Percentiles rank a stretch among this genome's conserved stretches.
Evolutionary conservation across 2,888 invertebrate genomes (phyloP).

Genomic region (Xanthorhoe designata): DNA sequence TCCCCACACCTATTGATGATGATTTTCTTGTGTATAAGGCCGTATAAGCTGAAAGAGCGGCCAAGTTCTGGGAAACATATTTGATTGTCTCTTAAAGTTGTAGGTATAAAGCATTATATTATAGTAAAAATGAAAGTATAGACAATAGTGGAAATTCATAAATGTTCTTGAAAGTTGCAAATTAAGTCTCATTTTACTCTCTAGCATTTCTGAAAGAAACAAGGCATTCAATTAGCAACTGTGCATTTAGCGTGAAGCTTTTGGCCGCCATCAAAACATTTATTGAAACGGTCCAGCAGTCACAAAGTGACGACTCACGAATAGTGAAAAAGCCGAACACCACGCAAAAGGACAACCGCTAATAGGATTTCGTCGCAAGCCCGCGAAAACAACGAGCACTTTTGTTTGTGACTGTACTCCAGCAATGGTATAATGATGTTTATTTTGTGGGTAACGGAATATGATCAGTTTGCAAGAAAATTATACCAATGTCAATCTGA

Average conservation of each 20-base stretch:
- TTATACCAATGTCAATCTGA: neutral
- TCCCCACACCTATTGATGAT: too few species aligned
- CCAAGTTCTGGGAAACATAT: too few species aligned
- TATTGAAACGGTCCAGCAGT: slow-evolving; percentile 35
- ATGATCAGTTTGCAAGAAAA: slow-evolving; percentile 7
- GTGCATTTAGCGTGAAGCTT: slow-evolving; percentile 22
- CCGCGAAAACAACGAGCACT: slow-evolving; percentile 29
- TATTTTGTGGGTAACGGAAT: slow-evolving; percentile 42
- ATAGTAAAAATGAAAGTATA: too few species aligned
- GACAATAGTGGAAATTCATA: too few species aligned
- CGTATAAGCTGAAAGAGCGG: too few species aligned
- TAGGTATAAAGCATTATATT: too few species aligned
- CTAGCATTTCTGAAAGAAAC: neutral
- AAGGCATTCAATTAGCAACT: slow-evolving; percentile 17
- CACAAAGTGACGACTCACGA: slow-evolving; percentile 31
- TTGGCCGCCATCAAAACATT: slow-evolving; percentile 42
- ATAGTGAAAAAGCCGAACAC: slow-evolving; percentile 29
- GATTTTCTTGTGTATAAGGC: too few species aligned
- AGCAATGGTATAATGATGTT: slow-evolving; percentile 1
- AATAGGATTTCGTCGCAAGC: slow-evolving; percentile 34
- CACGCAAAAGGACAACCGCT: slow-evolving; percentile 27
- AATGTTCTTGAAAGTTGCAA: neutral
- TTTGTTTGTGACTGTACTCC: slow-evolving; percentile 22
- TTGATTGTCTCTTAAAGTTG: too few species aligned
- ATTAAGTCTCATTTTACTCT: neutral